Conservation (phyloP, 2,113 vertebrate genomes). For the Hystrix brachyura region DNA sequence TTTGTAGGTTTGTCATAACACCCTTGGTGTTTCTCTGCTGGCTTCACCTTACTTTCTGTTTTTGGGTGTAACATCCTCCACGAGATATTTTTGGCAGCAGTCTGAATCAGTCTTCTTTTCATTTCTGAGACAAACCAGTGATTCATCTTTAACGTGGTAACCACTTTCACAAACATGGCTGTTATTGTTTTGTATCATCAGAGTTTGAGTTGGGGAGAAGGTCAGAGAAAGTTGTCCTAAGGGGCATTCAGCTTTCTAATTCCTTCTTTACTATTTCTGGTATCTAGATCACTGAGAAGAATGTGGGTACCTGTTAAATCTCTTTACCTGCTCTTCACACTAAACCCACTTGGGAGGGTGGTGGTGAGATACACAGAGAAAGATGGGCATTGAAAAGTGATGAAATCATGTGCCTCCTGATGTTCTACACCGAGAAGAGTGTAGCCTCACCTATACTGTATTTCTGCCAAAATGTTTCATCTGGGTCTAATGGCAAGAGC, state of each 20-base stretch:
- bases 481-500: background rate
- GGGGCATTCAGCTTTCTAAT: background rate
- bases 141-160: slow-evolving; percentile 35
- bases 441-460: background rate
- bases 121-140: slow-evolving; percentile 50
- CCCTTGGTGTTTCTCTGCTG: background rate
- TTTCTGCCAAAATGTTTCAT: background rate
- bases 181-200: background rate
- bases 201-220: background rate
- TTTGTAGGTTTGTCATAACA: slow-evolving; percentile 34
- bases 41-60: slow-evolving; percentile 50
- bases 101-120: slow-evolving; percentile 64
- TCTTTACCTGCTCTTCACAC: background rate
- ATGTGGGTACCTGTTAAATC: background rate
- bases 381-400: background rate
- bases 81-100: slow-evolving; percentile 70
- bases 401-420: background rate
- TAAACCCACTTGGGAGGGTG: background rate
- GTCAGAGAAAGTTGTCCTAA: background rate
- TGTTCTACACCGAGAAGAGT: background rate
- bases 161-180: background rate
- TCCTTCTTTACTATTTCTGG: background rate
- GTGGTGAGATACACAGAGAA: background rate
- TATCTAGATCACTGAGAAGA: background rate
- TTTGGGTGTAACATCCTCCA: slow-evolving; percentile 57